Evolutionary conservation across 2,797 vertebrate genomes (phyloP).

Genomic region (Phataginus tricuspis): DNA sequence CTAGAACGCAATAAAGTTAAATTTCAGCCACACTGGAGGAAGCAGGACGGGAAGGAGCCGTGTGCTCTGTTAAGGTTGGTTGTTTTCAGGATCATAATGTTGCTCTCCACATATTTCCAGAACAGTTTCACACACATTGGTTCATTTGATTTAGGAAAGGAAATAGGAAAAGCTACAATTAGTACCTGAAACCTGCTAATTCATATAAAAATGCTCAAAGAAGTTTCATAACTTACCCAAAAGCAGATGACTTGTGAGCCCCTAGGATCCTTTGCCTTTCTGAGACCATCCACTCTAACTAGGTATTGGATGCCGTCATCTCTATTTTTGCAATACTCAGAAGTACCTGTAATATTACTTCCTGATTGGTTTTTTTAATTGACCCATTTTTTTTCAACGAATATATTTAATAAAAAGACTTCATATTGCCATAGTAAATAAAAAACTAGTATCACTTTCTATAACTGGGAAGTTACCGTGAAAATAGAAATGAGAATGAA

Average conservation of each 20-base stretch:
- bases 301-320: not conserved
- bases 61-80: not conserved
- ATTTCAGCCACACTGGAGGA: not conserved
- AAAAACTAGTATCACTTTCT: not conserved
- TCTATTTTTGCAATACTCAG: constrained; percentile 14
- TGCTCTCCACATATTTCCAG: not conserved
- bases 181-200: not conserved
- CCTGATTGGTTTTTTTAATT: constrained; percentile 5
- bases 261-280: not conserved
- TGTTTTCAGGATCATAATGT: constrained; percentile 46
- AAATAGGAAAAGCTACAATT: not conserved
- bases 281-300: not conserved
- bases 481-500: not conserved
- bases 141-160: not conserved
- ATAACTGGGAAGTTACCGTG: constrained; percentile 1
- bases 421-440: not conserved
- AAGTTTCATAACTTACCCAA: not conserved
- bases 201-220: not conserved
- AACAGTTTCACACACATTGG: not conserved
- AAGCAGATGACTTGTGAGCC: not conserved
- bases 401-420: constrained; percentile 33
- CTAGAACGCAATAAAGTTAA: not conserved
- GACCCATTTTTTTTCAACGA: not conserved
- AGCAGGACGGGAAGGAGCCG: not conserved
- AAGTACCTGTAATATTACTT: not conserved